phyloP scores from a whole-genome alignment of 2,888 invertebrate species.

The Eucriotettix oculatus region DNA sequence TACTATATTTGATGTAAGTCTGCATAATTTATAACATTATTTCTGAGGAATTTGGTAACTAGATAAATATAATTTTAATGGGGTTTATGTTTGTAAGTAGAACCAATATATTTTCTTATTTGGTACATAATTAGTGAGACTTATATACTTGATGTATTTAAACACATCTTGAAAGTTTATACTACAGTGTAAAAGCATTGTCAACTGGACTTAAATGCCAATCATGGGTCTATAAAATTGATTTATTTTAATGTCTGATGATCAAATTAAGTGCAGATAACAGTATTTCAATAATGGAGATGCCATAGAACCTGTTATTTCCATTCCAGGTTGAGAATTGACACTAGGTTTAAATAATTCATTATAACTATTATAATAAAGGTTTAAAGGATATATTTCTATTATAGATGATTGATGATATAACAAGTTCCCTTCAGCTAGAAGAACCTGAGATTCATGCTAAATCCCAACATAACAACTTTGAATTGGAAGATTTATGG shows the following conservation, averaged over 20 bases:
- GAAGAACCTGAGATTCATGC: constrained; percentile 15
- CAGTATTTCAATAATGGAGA: no score
- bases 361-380: no score
- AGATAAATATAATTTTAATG: no score
- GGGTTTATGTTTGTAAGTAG: no score
- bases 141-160: not conserved
- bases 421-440: constrained; percentile 13
- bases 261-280: no score
- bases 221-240: not conserved
- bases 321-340: no score
- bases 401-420: constrained; percentile 33
- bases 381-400: not conserved
- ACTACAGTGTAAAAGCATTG: not conserved
- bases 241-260: not conserved
- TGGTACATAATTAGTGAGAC: no score
- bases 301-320: no score
- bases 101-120: no score
- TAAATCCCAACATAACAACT: not conserved
- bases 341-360: no score
- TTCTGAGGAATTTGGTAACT: constrained; percentile 15
- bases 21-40: not conserved
- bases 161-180: not conserved
- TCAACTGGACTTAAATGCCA: not conserved
- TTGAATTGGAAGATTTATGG: constrained; percentile 42
- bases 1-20: constrained; percentile 39